These are phyloP conservation scores for Mesocentrotus franciscanus DNA, from an alignment of 53 echinoderm and acorn worm species.

Conservation along the genomic window DNA sequence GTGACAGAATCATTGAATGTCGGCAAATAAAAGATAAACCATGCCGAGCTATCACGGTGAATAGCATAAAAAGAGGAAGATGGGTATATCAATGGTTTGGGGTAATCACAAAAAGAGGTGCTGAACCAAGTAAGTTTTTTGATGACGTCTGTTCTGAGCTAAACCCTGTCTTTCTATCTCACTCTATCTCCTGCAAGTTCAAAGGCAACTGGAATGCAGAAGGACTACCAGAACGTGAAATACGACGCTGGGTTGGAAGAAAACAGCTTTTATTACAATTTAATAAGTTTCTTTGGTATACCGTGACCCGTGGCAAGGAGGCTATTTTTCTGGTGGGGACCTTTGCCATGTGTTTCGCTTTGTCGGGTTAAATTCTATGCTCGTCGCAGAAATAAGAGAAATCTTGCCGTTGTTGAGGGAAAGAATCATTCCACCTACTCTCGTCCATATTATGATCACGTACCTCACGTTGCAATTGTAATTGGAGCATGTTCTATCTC, in stretches of 20 bases:
- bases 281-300: conserved; percentile 31
- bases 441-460: background rate
- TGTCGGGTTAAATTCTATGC: conserved; percentile 21
- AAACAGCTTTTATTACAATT: conserved; percentile 51
- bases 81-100: background rate
- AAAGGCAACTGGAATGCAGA: background rate
- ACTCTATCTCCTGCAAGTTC: background rate
- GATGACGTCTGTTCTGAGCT: conserved; percentile 29
- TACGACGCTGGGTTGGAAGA: background rate
- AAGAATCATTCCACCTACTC: background rate
- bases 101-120: background rate
- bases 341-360: conserved; percentile 1
- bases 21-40: background rate
- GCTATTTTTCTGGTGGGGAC: conserved; percentile 22
- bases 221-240: background rate
- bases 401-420: background rate
- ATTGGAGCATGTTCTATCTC: background rate
- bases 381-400: background rate
- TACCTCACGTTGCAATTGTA: conserved; percentile 8
- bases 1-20: conserved; percentile 17
- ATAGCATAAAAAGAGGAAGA: background rate
- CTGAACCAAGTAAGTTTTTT: background rate
- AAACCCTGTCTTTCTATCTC: background rate
- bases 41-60: background rate
- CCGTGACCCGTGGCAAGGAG: conserved; percentile 18